Evolutionary conservation across 2,888 invertebrate species (phyloP), one percentile per base, ranked within the genome.

Genomic region (Apoda limacodes): DNA sequence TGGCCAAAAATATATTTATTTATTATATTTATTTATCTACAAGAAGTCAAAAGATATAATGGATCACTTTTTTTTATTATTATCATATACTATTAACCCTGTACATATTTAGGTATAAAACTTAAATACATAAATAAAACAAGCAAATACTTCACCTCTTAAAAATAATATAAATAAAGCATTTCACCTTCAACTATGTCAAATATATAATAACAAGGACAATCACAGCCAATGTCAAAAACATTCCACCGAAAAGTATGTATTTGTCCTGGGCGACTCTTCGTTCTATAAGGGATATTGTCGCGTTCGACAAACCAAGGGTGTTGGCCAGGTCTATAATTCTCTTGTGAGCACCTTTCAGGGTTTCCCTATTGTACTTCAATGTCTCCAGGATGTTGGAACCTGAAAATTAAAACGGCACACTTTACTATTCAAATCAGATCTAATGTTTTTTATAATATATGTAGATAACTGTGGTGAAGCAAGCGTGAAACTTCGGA

Each of bases 291-390:
- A 97, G 80, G 42, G 93, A 87, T 87, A 98, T 95, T 1, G 97
- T 96, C 5, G 97, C 94, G 61, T 95, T 96, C 5, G 95, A 96
- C 28, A 98, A 76, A 0, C 98, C 98, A 9, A 98, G 76, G 0
- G 92, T 93, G 66, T 93, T 95, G 6, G 93, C 93, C 60, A 98
- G 87, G 53, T 95, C 93, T 45, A 95, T 84, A 35, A 98, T 85
- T 39, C 91, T 85, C 47, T 87, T 86, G 41, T 93, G 93, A 0
- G 95, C 94, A 2, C 93, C 92, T 63, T 96, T 95, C 23, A 98
- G 57, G 0, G 90, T 90, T 39, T 87, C 83, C 30, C 93, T 83
- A 67, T 98, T 98, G 37, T 91, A 89, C 39, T 88, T 82, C 22
- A 98, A 78, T 45, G 88, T 94, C 24, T 89, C 88, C 30, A 98